A percentile compares a stretch with the other conserved stretches of the same genome.
phyloP scores from a whole-genome alignment of 2,888 invertebrate genomes.

The Muscina levida region DNA sequence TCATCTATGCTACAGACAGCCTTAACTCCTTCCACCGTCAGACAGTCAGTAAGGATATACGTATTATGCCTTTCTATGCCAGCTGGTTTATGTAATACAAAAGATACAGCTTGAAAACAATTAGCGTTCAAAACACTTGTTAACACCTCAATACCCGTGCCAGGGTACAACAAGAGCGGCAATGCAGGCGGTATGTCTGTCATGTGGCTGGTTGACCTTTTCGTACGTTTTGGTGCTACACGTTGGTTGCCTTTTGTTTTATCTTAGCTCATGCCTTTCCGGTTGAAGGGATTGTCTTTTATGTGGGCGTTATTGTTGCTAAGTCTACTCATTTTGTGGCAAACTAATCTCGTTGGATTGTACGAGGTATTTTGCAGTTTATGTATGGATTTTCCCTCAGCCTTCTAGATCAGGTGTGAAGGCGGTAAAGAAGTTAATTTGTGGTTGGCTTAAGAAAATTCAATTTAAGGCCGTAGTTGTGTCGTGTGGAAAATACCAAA shows the following conservation, averaged over 20 bases:
- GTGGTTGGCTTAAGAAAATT: background rate
- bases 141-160: constrained; percentile 74
- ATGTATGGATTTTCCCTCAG: background rate
- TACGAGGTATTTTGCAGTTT: background rate
- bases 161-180: constrained; percentile 1
- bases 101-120: constrained; percentile 55
- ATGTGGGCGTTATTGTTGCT: constrained; percentile 36
- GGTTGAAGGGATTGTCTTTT: constrained; percentile 60
- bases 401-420: background rate
- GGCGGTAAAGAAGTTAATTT: constrained; percentile 21
- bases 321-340: background rate
- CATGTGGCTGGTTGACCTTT: constrained; percentile 63
- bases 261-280: constrained; percentile 65
- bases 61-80: constrained; percentile 3
- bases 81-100: constrained; percentile 56
- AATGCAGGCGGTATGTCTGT: constrained; percentile 66
- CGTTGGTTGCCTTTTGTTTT: constrained; percentile 65
- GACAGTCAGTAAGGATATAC: constrained; percentile 24
- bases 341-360: background rate
- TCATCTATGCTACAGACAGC: background rate
- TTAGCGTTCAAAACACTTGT: constrained; percentile 73
- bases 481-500: background rate
- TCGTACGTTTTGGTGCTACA: constrained; percentile 67
- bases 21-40: constrained; percentile 16
- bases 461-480: background rate